Evolutionary conservation across 2,888 invertebrate species (phyloP).

Genomic region (Onchidella celtica): DNA sequence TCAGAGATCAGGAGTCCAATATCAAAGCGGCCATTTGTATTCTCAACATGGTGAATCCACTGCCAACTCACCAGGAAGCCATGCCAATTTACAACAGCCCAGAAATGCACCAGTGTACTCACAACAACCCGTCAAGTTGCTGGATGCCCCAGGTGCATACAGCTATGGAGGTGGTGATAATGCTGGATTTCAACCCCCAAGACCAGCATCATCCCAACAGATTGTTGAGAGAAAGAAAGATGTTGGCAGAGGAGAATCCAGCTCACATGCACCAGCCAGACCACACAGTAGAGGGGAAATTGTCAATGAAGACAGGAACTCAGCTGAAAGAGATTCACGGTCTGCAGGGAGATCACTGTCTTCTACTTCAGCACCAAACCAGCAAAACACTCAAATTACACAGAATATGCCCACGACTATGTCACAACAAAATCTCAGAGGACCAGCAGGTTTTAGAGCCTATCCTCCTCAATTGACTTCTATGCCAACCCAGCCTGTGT

Average conservation of each 20-base stretch:
- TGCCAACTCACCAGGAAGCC: neutral
- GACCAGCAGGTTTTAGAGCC: constrained; percentile 41
- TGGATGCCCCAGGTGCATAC: constrained; percentile 33
- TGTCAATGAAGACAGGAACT: constrained; percentile 6
- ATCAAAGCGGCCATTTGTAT: neutral
- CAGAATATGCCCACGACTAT: neutral
- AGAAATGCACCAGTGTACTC: constrained; percentile 5
- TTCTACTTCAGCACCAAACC: constrained; percentile 23
- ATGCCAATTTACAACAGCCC: neutral
- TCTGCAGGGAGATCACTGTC: constrained; percentile 11
- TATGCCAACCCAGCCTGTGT: constrained; percentile 22
- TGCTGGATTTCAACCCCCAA: constrained; percentile 6
- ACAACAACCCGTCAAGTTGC: constrained; percentile 37
- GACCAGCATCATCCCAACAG: neutral
- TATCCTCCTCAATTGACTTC: constrained; percentile 42
- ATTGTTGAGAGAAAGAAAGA: neutral
- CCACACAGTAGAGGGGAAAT: constrained; percentile 3
- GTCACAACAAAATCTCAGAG: constrained; percentile 15
- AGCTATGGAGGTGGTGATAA: neutral
- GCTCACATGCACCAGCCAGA: neutral
- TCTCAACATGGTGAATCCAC: neutral
- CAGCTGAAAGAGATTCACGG: constrained; percentile 7
- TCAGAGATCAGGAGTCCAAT: constrained; percentile 13
- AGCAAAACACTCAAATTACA: neutral
- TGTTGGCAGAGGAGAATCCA: neutral